Percentiles rank a stretch among this genome's conserved stretches.
Evolutionary conservation across 2,113 vertebrate species (phyloP).

Genomic region (Ancistrus triradiatus): DNA sequence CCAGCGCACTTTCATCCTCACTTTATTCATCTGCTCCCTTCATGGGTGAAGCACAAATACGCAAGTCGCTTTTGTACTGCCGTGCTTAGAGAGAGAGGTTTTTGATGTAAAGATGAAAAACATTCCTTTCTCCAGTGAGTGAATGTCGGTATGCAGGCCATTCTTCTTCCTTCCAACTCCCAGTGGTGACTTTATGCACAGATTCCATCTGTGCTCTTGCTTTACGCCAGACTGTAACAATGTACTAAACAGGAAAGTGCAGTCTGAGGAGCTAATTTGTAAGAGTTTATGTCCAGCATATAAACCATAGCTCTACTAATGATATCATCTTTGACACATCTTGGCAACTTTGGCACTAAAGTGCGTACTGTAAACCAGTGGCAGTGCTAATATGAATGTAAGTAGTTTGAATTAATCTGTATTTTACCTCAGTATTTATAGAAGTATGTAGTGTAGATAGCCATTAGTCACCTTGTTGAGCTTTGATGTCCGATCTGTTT

Average conservation of each 20-base stretch:
- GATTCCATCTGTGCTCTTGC: conserved; percentile 23
- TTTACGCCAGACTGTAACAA: conserved; percentile 20
- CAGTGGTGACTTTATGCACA: conserved; percentile 15
- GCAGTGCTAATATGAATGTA: conserved; percentile 10
- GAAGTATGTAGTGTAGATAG: too few species aligned
- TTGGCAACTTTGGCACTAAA: background rate
- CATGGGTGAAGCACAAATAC: conserved; percentile 29
- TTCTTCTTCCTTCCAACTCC: conserved; percentile 33
- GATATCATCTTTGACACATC: background rate
- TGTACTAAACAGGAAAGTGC: conserved; percentile 2
- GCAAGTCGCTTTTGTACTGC: conserved; percentile 33
- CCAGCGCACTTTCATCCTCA: conserved; percentile 31
- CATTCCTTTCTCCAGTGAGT: conserved; percentile 37
- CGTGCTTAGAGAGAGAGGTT: conserved; percentile 30
- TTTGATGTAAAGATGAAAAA: conserved; percentile 45
- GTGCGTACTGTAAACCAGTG: background rate
- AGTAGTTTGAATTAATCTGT: background rate
- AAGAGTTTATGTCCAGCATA: background rate
- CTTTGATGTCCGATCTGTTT: background rate
- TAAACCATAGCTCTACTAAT: background rate
- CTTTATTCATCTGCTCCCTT: conserved; percentile 34
- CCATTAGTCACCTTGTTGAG: background rate
- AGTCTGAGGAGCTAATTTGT: conserved; percentile 10
- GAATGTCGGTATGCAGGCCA: conserved; percentile 38
- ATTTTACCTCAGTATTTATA: too few species aligned